These are phyloP conservation scores for Myotis davidii DNA, from an alignment of 2,113 vertebrate species.

Conservation along the genomic window DNA sequence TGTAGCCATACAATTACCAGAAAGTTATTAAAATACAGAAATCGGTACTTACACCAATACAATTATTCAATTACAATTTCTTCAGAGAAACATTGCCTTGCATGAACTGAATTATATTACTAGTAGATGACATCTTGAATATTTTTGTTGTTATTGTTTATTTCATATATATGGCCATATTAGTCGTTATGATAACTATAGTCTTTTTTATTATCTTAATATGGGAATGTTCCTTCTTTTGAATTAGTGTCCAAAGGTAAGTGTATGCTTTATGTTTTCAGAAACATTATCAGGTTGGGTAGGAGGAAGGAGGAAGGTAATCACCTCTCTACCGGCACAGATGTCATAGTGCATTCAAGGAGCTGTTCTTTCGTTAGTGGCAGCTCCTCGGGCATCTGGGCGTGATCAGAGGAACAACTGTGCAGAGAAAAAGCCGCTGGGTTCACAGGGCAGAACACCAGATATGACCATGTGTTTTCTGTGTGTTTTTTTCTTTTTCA, in stretches of 20 bases:
- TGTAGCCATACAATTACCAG: neutral
- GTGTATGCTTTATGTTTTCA: neutral
- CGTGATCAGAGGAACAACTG: neutral
- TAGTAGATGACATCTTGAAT: neutral
- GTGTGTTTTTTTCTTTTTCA: neutral
- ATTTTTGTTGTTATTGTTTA: neutral
- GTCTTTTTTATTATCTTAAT: neutral
- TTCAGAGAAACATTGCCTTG: neutral
- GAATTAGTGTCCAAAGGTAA: neutral
- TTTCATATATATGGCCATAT: neutral
- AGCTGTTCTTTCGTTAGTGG: accelerated
- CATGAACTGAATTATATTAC: neutral
- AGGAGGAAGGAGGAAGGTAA: neutral
- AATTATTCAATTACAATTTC: neutral
- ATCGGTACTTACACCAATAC: neutral
- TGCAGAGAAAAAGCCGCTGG: neutral
- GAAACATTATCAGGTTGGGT: neutral
- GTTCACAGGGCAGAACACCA: neutral
- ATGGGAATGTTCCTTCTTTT: neutral
- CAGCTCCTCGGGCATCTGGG: neutral
- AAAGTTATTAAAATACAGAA: neutral
- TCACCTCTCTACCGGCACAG: too few species aligned
- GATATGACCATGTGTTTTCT: neutral
- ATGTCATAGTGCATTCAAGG: neutral
- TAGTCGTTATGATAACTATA: neutral